phyloP scores from a whole-genome alignment of 2,113 vertebrate genomes.

The Platysternon megacephalum region DNA sequence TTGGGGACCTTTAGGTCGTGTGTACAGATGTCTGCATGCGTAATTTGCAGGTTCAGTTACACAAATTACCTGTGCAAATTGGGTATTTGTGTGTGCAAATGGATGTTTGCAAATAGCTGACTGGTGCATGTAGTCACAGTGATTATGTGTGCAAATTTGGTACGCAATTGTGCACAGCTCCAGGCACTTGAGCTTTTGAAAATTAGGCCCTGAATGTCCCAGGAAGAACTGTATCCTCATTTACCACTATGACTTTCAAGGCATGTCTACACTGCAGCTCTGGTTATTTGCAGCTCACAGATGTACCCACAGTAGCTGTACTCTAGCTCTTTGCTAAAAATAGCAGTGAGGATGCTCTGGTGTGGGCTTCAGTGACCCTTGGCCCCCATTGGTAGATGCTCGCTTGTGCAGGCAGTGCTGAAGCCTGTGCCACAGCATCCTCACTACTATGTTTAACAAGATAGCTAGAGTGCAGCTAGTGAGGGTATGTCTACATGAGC shows the following conservation, averaged over 20 bases:
- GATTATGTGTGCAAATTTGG: neutral
- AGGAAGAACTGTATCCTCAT: neutral
- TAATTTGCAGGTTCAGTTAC: neutral
- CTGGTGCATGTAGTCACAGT: neutral
- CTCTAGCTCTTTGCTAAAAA: no score
- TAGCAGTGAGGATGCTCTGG: neutral
- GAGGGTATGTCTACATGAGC: no score
- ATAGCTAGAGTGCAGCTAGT: no score
- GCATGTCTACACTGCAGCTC: neutral
- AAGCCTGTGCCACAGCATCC: no score
- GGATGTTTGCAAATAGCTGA: neutral
- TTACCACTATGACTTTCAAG: neutral
- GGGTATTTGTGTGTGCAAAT: rapidly evolving
- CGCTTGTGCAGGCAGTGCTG: no score
- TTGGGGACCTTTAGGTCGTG: neutral
- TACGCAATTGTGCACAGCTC: neutral
- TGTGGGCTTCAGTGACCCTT: neutral
- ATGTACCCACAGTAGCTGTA: neutral
- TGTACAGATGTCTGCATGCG: neutral
- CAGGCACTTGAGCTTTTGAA: neutral
- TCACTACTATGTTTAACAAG: no score
- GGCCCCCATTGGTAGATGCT: neutral
- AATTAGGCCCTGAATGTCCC: neutral
- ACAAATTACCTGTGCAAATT: neutral
- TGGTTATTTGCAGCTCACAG: neutral